Evolutionary conservation across 2,797 vertebrate genomes (phyloP), one percentile per base, ranked within the genome.

Genomic region (Spondyliosoma cantharus): DNA sequence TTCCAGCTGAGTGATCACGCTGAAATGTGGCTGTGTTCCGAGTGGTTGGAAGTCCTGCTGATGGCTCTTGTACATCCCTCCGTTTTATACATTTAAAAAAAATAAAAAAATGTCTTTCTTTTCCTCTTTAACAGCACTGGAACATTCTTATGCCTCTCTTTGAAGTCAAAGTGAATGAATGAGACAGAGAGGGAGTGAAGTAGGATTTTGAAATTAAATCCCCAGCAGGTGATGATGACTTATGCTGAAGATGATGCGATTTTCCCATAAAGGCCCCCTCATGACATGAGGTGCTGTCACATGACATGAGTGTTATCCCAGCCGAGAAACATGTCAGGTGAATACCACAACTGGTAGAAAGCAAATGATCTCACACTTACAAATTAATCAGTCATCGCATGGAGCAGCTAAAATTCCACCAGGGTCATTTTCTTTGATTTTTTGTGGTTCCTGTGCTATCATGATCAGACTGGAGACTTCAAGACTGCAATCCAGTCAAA

Each of bases 211-310:
- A 76, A 83, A 80, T 74, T 54, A 89, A 92, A 92, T 90, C 89
- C 83, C 76, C 65, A 77, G 85, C 86, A 90, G 85, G 82, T 91
- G 83, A 89, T 85, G 81, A 83, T 76, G 59, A 78, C 71, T 82
- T 75, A 25, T 29, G 46, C 24, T 80, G 82, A 81, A 78, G 79
- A 88, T 86, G 89, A 89, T 81, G 76, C 7, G 64, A 90, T 82
- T 86, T 84, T 81, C 62, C 57, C 54, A 42, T 75, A 76, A 75
- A 82, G 37, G 66, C 48, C 57, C 57, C 29, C 54, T 63, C 54
- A 53, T 73, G 32, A 70, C 56, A 74, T 69, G 19, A 74, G 32
- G 42, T 25, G 4, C 7, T 50, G 67, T 83, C 85, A 89, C 73
- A 75, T 88, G 86, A 76, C 48, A 37, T 45, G 5, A 56, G 16